Evolutionary conservation across 2,797 vertebrate genomes (phyloP).

Genomic region (Graptemys geographica): DNA sequence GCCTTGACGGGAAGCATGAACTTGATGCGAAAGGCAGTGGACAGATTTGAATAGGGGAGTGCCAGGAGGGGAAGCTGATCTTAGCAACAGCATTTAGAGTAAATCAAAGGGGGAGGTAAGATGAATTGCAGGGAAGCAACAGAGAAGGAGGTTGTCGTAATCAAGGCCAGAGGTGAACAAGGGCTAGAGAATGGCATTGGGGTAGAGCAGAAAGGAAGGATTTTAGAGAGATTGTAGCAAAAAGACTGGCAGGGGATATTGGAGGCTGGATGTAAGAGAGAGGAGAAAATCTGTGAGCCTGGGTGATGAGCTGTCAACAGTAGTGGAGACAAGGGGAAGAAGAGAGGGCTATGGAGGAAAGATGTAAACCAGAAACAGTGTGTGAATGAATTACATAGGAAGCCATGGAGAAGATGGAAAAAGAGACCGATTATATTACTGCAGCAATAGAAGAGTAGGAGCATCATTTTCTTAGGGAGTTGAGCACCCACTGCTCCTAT

Average conservation of each 20-base stretch:
- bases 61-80: neutral
- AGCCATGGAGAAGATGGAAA: neutral
- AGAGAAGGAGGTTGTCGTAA: neutral
- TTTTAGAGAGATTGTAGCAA: neutral
- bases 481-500: neutral
- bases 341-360: neutral
- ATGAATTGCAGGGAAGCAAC: neutral
- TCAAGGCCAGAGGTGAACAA: neutral
- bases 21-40: neutral
- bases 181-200: neutral
- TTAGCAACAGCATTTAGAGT: neutral
- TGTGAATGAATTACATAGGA: neutral
- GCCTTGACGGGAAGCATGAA: neutral
- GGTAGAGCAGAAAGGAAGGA: neutral
- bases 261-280: neutral
- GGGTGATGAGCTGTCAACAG: neutral
- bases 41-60: neutral
- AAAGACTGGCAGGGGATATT: neutral
- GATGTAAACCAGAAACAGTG: neutral
- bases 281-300: neutral
- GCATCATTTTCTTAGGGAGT: neutral
- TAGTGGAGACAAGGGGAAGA: accelerated
- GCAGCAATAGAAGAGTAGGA: neutral
- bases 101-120: neutral
- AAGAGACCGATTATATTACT: accelerated